These are phyloP conservation scores for Branchipolynoe longqiensis DNA, from an alignment of 2,888 invertebrate genomes.

Conservation along the genomic window DNA sequence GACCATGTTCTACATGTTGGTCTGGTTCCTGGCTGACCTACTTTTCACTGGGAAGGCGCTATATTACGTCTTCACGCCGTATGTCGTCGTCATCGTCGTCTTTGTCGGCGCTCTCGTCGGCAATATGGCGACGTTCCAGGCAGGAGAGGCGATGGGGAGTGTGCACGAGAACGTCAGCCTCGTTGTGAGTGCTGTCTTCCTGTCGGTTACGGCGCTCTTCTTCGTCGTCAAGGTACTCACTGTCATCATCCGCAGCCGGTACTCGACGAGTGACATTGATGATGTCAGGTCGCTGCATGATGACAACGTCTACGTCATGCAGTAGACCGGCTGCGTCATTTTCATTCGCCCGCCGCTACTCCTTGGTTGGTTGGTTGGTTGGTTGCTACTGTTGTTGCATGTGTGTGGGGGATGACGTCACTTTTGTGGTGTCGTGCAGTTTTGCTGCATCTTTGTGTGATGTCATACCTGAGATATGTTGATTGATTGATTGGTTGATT, in stretches of 20 bases:
- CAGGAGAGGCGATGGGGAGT: no score
- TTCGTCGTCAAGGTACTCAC: slow-evolving; percentile 9
- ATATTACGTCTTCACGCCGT: slow-evolving; percentile 35
- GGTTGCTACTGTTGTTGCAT: no score
- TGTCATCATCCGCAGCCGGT: slow-evolving; percentile 4
- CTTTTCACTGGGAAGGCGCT: slow-evolving; percentile 17
- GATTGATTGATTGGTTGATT: no score
- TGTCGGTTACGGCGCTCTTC: slow-evolving; percentile 13
- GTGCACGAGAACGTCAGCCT: not conserved
- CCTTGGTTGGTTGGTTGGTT: no score
- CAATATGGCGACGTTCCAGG: not conserved
- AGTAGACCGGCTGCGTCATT: no score
- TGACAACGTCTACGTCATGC: slow-evolving; percentile 52
- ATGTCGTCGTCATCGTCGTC: not conserved
- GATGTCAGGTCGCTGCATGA: slow-evolving; percentile 35
- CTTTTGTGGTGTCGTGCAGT: no score
- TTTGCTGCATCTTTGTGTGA: no score
- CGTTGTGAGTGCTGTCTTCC: slow-evolving; percentile 20
- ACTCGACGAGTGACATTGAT: not conserved
- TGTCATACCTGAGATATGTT: no score
- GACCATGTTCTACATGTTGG: slow-evolving; percentile 53
- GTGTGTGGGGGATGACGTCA: no score
- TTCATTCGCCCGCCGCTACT: no score
- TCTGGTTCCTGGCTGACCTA: slow-evolving; percentile 7
- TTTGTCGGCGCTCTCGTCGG: not conserved